These are phyloP conservation scores for Lasiurus borealis DNA, from an alignment of 2,113 vertebrate species.

Conservation along the genomic window DNA sequence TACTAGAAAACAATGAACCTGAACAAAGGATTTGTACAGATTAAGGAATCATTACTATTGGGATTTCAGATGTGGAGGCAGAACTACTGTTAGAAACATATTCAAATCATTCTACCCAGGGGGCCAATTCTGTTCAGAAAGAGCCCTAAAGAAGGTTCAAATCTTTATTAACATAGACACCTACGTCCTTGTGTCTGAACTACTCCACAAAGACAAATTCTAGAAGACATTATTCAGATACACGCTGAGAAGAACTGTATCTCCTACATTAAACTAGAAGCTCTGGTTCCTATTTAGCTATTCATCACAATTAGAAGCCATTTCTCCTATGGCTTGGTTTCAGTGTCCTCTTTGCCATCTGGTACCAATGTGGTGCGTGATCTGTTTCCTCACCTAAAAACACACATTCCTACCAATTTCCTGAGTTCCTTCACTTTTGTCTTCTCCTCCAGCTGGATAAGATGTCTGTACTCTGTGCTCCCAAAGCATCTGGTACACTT, in stretches of 20 bases:
- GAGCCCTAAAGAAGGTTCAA: not conserved
- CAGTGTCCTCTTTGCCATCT: not conserved
- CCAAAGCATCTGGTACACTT: not conserved
- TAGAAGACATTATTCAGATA: not conserved
- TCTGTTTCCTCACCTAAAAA: not conserved
- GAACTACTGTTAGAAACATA: not conserved
- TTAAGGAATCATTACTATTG: constrained; percentile 18
- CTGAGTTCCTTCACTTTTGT: not conserved
- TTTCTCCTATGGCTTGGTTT: not conserved
- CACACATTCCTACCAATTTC: not conserved
- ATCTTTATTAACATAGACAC: not conserved
- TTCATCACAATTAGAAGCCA: not conserved
- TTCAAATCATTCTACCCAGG: not conserved
- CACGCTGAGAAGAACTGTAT: not conserved
- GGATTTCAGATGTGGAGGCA: constrained; percentile 2
- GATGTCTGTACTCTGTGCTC: not conserved
- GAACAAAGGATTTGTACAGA: constrained; percentile 25
- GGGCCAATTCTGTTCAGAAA: not conserved
- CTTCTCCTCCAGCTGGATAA: not conserved
- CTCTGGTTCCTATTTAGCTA: not conserved
- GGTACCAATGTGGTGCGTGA: not conserved
- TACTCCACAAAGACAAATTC: not conserved
- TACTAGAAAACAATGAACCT: not conserved
- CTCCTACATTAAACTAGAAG: not conserved
- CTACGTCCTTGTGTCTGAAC: not conserved